Conservation (phyloP, 2,113 vertebrate species). For the Nothocercus julius region DNA sequence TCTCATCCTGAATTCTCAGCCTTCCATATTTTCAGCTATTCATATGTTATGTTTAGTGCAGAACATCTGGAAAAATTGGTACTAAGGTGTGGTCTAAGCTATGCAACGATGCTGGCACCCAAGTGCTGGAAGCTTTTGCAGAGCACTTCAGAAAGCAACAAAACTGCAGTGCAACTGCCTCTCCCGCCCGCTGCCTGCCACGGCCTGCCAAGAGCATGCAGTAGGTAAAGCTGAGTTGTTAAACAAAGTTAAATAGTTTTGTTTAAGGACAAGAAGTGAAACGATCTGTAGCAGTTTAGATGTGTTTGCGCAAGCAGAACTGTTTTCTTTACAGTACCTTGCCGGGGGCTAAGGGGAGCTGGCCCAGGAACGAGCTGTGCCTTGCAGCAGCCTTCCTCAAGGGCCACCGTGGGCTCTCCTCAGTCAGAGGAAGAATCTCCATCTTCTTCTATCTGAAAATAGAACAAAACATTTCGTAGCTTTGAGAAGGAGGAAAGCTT, state of each 20-base stretch:
- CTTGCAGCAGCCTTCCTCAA: background rate
- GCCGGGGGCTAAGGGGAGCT: conserved; percentile 27
- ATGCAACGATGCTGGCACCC: background rate
- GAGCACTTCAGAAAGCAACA: background rate
- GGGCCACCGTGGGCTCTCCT: background rate
- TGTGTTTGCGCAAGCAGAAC: conserved; percentile 42
- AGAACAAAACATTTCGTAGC: background rate
- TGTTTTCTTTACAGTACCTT: conserved; percentile 39
- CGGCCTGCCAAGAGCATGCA: background rate
- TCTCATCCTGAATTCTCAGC: background rate
- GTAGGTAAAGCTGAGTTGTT: background rate
- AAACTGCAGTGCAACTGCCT: background rate
- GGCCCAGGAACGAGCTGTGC: conserved; percentile 6
- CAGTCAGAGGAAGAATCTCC: background rate
- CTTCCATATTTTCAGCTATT: background rate
- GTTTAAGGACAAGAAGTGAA: conserved; percentile 7
- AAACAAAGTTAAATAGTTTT: background rate
- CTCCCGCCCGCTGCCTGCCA: background rate
- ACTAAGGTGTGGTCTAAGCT: background rate
- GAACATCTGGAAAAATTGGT: background rate
- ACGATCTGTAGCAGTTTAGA: conserved; percentile 43
- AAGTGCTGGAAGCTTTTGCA: background rate
- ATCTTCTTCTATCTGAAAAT: background rate
- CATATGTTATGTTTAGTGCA: background rate
- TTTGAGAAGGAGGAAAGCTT: background rate